Conservation (phyloP, 2,797 vertebrate genomes). For the Salmo trutta region DNA sequence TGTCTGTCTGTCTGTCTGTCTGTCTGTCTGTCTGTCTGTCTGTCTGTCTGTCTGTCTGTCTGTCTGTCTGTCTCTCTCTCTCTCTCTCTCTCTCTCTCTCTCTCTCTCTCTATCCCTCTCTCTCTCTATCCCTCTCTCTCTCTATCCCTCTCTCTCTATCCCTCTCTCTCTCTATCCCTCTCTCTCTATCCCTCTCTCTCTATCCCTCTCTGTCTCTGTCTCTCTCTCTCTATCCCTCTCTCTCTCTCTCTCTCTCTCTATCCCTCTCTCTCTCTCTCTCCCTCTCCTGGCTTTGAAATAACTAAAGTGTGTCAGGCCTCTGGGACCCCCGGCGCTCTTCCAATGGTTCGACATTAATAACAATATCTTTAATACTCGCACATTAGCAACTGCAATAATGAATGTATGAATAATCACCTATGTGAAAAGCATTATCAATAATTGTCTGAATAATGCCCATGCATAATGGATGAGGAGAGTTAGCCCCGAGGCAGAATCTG, state of each 20-base stretch:
- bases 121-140: too few species aligned
- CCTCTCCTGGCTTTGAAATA: conserved; percentile 44
- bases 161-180: rapidly evolving
- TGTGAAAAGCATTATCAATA: conserved; percentile 90
- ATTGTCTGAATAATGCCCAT: conserved; percentile 89
- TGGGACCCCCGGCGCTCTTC: conserved; percentile 60
- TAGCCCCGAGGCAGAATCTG: conserved; percentile 84
- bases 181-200: too few species aligned
- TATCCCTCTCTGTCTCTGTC: too few species aligned
- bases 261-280: conserved; percentile 37
- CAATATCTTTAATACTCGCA: conserved; percentile 84
- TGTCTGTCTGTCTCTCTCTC: too few species aligned
- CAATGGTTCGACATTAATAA: conserved; percentile 82
- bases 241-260: too few species aligned
- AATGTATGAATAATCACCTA: conserved; percentile 90
- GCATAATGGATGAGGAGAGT: conserved; percentile 88
- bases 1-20: too few species aligned
- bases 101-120: too few species aligned
- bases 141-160: too few species aligned
- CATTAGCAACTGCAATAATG: conserved; percentile 82
- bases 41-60: too few species aligned
- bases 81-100: too few species aligned
- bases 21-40: too few species aligned
- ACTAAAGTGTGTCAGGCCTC: conserved; percentile 31
- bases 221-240: conserved; percentile 35